phyloP scores from a whole-genome alignment of 2,888 invertebrate species.

The Calameuta idolon region DNA sequence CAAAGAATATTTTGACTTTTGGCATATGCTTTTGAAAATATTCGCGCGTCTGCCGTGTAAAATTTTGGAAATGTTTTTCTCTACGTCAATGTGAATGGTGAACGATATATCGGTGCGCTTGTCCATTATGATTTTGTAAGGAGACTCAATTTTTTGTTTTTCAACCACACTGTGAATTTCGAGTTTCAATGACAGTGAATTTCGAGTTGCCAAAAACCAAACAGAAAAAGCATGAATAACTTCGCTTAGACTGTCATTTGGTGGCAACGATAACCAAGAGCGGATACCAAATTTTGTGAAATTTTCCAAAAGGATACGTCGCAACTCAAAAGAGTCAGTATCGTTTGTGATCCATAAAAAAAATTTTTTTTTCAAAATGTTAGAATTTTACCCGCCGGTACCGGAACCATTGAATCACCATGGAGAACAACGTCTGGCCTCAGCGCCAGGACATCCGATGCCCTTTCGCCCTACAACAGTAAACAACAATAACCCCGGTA shows the following conservation, averaged over 20 bases:
- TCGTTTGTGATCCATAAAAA: neutral
- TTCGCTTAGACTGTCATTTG: neutral
- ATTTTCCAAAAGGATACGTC: neutral
- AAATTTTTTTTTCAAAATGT: slow-evolving; percentile 68
- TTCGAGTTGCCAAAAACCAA: neutral
- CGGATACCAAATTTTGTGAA: neutral
- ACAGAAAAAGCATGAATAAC: neutral
- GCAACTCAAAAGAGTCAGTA: neutral
- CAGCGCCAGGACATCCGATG: slow-evolving; percentile 43
- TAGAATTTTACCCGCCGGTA: slow-evolving; percentile 75
- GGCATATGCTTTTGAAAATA: neutral
- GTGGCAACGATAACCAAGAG: neutral
- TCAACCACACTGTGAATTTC: neutral
- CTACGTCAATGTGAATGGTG: neutral
- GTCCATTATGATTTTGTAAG: neutral
- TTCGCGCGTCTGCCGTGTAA: neutral
- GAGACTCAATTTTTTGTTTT: neutral
- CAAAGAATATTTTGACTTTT: neutral
- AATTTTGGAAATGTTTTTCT: neutral
- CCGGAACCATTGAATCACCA: slow-evolving; percentile 46
- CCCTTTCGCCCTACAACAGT: slow-evolving; percentile 48
- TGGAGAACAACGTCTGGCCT: slow-evolving; percentile 34
- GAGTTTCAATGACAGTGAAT: neutral
- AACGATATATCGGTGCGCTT: neutral
- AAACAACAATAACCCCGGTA: slow-evolving; percentile 57